These are phyloP conservation scores for Ellobium chinense DNA, from an alignment of 2,888 invertebrate genomes.

Conservation along the genomic window DNA sequence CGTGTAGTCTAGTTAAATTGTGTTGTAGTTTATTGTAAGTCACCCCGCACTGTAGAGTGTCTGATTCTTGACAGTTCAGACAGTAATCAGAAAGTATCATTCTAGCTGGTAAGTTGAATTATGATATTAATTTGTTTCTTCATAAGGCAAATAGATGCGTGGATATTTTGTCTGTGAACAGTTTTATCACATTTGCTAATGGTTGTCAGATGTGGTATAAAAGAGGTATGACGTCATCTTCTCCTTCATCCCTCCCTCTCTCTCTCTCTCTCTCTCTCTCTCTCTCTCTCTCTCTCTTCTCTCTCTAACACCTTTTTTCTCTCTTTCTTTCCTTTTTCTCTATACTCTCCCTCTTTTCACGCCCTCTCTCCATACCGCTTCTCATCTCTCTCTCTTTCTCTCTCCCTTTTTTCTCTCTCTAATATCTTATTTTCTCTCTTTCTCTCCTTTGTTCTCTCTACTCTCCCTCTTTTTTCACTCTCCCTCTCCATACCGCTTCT, in stretches of 20 bases:
- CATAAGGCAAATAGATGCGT: too few relatives aligned
- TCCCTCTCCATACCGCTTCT: neutral
- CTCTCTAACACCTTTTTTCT: neutral
- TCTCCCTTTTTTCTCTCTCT: neutral
- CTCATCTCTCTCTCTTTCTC: neutral
- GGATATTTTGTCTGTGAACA: neutral
- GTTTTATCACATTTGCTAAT: neutral
- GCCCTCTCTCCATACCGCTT: neutral
- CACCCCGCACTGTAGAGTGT: too few relatives aligned
- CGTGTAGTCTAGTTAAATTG: too few relatives aligned
- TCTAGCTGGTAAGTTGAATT: too few relatives aligned
- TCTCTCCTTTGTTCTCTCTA: constrained; percentile 17
- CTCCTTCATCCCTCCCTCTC: neutral
- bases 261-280: constrained; percentile 14
- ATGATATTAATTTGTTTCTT: too few relatives aligned
- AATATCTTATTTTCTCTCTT: constrained; percentile 12
- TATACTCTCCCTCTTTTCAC: neutral
- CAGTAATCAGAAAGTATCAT: too few relatives aligned
- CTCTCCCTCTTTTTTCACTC: neutral
- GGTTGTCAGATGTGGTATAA: neutral
- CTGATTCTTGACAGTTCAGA: too few relatives aligned
- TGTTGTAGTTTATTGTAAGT: too few relatives aligned
- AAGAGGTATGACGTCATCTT: too few relatives aligned
- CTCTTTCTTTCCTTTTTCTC: neutral
- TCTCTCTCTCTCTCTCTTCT: neutral